Conservation (phyloP, 2,797 vertebrate species). For the Falco naumanni region DNA sequence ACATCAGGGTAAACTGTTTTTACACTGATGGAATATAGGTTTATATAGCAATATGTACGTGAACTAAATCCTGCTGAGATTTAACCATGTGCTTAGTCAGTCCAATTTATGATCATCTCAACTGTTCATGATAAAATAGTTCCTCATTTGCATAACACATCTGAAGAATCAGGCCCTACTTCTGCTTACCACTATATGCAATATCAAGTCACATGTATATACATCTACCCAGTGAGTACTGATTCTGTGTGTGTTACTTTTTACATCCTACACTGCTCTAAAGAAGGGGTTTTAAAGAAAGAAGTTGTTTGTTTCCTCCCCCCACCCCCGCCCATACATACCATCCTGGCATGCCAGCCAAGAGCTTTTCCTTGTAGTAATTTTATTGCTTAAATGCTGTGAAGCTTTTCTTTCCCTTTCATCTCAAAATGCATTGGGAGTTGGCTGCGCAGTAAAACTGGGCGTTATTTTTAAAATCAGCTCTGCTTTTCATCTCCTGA, state of each 20-base stretch:
- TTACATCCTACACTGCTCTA: constrained; percentile 41
- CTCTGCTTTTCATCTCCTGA: constrained; percentile 51
- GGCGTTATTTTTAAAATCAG: constrained; percentile 60
- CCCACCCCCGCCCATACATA: background rate
- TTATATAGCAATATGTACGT: constrained; percentile 12
- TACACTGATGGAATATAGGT: constrained; percentile 59
- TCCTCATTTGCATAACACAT: constrained; percentile 45
- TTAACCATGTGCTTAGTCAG: constrained; percentile 58
- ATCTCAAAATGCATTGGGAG: constrained; percentile 43
- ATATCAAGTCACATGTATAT: background rate
- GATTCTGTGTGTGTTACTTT: background rate
- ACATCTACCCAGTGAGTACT: background rate
- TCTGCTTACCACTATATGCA: background rate
- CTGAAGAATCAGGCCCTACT: constrained; percentile 36
- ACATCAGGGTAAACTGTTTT: constrained; percentile 75
- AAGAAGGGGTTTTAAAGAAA: constrained; percentile 35
- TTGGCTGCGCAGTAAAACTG: background rate
- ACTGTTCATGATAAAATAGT: constrained; percentile 22
- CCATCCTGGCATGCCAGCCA: background rate
- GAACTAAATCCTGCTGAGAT: constrained; percentile 36
- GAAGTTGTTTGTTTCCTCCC: constrained; percentile 14
- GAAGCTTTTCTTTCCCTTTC: constrained; percentile 49
- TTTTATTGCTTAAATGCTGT: constrained; percentile 28
- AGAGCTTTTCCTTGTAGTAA: constrained; percentile 53
- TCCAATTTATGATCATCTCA: constrained; percentile 54